phyloP scores from a whole-genome alignment of 64 coral and sea anemone species.

The Porites lutea region DNA sequence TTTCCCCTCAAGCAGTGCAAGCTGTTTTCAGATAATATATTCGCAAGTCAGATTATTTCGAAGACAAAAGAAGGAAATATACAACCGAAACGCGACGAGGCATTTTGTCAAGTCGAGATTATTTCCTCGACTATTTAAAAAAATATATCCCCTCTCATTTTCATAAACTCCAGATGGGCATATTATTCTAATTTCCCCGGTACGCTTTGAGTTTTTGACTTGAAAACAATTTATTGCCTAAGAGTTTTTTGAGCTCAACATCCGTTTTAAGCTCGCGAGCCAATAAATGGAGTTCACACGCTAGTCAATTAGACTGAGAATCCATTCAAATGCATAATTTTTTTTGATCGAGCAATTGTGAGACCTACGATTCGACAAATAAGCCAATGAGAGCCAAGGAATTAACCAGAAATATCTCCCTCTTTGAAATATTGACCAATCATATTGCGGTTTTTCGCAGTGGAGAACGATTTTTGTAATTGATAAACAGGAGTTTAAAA shows the following conservation, averaged over 20 bases:
- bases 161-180: slow-evolving; percentile 33
- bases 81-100: neutral
- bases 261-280: slow-evolving; percentile 32
- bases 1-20: neutral
- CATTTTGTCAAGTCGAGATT: neutral
- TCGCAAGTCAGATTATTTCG: neutral
- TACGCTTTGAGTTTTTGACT: slow-evolving; percentile 26
- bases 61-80: neutral
- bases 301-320: slow-evolving; percentile 28
- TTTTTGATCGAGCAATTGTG: neutral
- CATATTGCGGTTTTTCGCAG: neutral
- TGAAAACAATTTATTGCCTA: slow-evolving; percentile 38
- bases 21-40: slow-evolving; percentile 21
- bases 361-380: neutral
- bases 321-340: slow-evolving; percentile 35
- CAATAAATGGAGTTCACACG: slow-evolving; percentile 38
- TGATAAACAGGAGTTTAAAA: neutral
- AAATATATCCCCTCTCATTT: slow-evolving; percentile 15
- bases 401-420: neutral
- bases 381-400: neutral
- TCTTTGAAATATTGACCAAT: slow-evolving; percentile 7
- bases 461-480: slow-evolving; percentile 1
- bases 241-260: slow-evolving; percentile 30
- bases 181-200: slow-evolving; percentile 18
- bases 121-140: neutral